Evolutionary conservation across 1,140 invertebrate species (phyloP).

Genomic region (Marisa cornuarietis): DNA sequence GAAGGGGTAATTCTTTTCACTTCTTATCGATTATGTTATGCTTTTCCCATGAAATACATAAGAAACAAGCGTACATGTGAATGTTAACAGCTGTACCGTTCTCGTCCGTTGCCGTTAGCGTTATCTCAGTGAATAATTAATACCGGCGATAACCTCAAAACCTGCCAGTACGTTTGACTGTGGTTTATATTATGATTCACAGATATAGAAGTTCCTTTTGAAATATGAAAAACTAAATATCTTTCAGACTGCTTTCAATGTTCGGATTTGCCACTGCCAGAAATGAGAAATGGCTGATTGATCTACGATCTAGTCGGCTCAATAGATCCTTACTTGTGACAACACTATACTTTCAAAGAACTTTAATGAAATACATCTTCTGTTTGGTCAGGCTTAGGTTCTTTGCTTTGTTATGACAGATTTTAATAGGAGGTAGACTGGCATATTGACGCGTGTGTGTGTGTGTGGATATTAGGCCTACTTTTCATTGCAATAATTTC

Average conservation of each 20-base stretch:
- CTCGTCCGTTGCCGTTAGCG: neutral
- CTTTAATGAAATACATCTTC: neutral
- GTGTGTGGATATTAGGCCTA: no score
- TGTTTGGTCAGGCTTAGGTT: neutral
- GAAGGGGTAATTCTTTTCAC: conserved; percentile 14
- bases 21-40: neutral
- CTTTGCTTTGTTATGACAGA: neutral
- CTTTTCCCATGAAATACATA: neutral
- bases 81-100: neutral
- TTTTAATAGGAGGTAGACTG: no score
- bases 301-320: no score
- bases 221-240: no score
- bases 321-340: no score
- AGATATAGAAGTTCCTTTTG: neutral
- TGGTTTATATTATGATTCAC: neutral
- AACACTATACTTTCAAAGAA: no score
- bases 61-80: neutral
- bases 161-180: neutral
- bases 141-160: neutral
- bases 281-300: no score
- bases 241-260: no score
- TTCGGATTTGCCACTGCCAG: no score
- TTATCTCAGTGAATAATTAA: neutral
- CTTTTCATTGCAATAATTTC: no score
- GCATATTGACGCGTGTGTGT: no score